Base-by-base conservation (phyloP, 2,113 vertebrate species). In the Leptodactylus fuscus region DNA sequence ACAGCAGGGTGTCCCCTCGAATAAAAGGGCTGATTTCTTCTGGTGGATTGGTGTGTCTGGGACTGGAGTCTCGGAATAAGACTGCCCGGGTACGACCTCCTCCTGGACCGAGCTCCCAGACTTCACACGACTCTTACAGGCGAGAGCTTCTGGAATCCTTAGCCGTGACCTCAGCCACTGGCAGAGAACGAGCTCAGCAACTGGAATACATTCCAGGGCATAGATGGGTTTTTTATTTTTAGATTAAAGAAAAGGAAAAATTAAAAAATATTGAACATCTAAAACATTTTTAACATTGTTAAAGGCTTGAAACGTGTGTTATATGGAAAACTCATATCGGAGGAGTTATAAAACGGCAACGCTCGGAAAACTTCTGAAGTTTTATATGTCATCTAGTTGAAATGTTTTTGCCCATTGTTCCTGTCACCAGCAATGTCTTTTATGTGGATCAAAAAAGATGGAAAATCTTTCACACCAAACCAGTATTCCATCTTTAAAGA, bases 191-290 rank as follows among this genome's bases (percentile, higher is more conserved):
- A 44, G 22, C 46, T 41, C 36, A 73, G 36, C 70, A 44, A 73
- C 70, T 69, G 24, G 48, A 32, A 76, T 0, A 32, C 46, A 34
- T 76, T 51, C 73, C 46, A 20, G 20, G 46, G 38, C 67, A n/a
- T 74, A 44, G 36, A 13, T 27, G 70, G 12, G 11, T 75, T 27
- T 46, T 76, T 38, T 69, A 36, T 69, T 76, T 76, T 49, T 51
- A 76, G 24, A 51, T 76, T 49, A 49, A 76, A 76, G 71, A 75
- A 48, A 49, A 46, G 46, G 73, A 51, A 76, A 76, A 76, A 76
- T 69, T 69, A 22, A 51, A 76, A 48, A 32, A 48, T 20, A 20
- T 29, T 20, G 46, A 49, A 76, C 46, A 51, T 76, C 73, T 76
- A 76, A 76, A 49, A 76, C 71, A 32, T 76, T 76, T 44, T 76